Evolutionary conservation across 2,113 vertebrate genomes (phyloP).

Genomic region (Rhinolophus sinicus): DNA sequence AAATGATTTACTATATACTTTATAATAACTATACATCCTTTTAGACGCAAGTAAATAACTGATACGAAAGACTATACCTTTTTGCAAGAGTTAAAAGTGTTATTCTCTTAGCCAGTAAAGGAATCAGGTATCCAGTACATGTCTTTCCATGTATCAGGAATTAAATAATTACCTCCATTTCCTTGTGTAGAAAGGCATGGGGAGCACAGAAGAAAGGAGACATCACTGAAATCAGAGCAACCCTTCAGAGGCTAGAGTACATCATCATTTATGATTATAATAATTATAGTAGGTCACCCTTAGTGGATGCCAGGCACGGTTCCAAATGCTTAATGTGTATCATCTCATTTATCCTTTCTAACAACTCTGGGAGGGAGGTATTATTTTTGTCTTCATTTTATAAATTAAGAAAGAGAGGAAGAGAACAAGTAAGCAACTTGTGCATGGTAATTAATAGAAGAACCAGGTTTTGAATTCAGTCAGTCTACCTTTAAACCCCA

Average conservation of each 20-base stretch:
- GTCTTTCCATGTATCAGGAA: background rate
- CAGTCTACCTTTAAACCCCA: background rate
- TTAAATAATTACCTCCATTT: background rate
- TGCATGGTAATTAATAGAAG: background rate
- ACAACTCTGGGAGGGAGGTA: background rate
- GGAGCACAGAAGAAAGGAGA: background rate
- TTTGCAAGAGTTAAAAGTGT: background rate
- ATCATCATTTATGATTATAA: background rate
- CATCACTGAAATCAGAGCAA: background rate
- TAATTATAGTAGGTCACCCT: background rate
- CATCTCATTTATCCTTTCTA: background rate
- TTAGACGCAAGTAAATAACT: background rate
- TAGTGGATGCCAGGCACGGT: background rate
- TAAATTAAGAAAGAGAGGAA: background rate
- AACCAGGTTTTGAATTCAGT: background rate
- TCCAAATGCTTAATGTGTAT: background rate
- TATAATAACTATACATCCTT: background rate
- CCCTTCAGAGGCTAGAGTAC: background rate
- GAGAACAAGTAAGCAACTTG: background rate
- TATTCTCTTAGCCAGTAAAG: background rate
- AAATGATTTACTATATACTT: background rate
- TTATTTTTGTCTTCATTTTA: background rate
- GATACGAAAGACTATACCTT: background rate
- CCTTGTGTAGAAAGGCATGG: background rate
- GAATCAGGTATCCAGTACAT: background rate